Evolutionary conservation across 2,888 invertebrate genomes (phyloP).

Genomic region (Monochamus alternatus): DNA sequence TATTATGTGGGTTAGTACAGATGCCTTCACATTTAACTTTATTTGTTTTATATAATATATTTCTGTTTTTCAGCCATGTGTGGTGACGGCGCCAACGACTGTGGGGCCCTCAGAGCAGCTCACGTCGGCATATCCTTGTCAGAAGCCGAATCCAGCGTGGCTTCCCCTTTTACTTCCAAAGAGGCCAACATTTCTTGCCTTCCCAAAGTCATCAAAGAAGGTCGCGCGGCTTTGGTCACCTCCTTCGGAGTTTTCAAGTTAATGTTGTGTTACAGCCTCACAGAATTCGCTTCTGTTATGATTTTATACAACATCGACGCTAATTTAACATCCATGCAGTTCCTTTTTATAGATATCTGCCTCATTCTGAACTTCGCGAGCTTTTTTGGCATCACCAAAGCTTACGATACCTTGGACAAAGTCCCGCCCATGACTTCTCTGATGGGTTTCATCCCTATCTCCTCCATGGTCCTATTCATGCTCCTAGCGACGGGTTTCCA

Average conservation of each 20-base stretch:
- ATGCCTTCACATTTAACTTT: background rate
- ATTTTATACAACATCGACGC: slow-evolving; percentile 84
- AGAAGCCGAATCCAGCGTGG: slow-evolving; percentile 93
- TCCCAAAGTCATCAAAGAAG: slow-evolving; percentile 86
- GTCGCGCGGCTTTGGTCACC: slow-evolving; percentile 93
- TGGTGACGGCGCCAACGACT: slow-evolving; percentile 98
- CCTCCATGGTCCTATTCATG: slow-evolving; percentile 74
- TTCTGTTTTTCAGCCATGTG: slow-evolving; percentile 83
- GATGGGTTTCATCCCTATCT: slow-evolving; percentile 72
- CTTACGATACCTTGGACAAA: slow-evolving; percentile 70
- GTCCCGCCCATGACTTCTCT: slow-evolving; percentile 75
- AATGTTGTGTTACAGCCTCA: slow-evolving; percentile 96
- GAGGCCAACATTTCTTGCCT: slow-evolving; percentile 90
- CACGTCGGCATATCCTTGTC: slow-evolving; percentile 94
- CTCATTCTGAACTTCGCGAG: slow-evolving; percentile 77
- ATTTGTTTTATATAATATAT: background rate
- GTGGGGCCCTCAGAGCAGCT: slow-evolving; percentile 93
- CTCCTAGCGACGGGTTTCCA: slow-evolving; percentile 72
- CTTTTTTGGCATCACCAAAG: slow-evolving; percentile 78
- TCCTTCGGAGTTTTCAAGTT: slow-evolving; percentile 99
- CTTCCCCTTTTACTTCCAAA: slow-evolving; percentile 94
- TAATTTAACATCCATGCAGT: slow-evolving; percentile 77
- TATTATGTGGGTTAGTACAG: slow-evolving; percentile 86
- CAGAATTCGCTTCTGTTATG: slow-evolving; percentile 92
- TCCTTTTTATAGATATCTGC: slow-evolving; percentile 79